phyloP scores from a whole-genome alignment of 2,113 vertebrate genomes.

The Eurystomus gularis region DNA sequence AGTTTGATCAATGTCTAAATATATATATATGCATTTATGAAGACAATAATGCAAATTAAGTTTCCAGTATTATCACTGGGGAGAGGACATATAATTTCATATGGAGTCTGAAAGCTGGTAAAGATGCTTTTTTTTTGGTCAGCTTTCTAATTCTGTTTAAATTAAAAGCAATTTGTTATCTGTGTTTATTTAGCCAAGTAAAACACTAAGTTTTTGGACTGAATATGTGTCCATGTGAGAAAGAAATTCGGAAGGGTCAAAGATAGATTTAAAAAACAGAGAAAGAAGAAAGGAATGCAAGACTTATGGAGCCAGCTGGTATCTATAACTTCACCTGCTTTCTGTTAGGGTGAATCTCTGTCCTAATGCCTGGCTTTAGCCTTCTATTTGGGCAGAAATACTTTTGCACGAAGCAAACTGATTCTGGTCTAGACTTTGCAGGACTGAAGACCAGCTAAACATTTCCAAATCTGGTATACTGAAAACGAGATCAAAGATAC shows the following conservation, averaged over 20 bases:
- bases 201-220: neutral
- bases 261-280: neutral
- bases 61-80: neutral
- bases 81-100: no score
- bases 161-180: neutral
- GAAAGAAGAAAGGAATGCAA: neutral
- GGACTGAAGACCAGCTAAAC: neutral
- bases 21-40: neutral
- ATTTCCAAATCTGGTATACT: neutral
- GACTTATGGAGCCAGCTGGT: neutral
- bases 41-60: slow-evolving; percentile 26
- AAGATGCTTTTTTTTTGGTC: no score
- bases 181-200: neutral
- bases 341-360: slow-evolving; percentile 16
- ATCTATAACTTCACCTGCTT: slow-evolving; percentile 13
- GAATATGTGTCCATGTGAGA: neutral
- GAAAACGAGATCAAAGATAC: neutral
- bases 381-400: neutral
- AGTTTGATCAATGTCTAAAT: slow-evolving; percentile 38
- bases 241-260: neutral
- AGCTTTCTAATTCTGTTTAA: neutral
- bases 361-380: neutral
- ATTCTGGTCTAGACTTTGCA: neutral
- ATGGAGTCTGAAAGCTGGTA: neutral
- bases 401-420: neutral